These are phyloP conservation scores for Corythoichthys intestinalis DNA, from an alignment of 2,113 vertebrate species.

Conservation along the genomic window DNA sequence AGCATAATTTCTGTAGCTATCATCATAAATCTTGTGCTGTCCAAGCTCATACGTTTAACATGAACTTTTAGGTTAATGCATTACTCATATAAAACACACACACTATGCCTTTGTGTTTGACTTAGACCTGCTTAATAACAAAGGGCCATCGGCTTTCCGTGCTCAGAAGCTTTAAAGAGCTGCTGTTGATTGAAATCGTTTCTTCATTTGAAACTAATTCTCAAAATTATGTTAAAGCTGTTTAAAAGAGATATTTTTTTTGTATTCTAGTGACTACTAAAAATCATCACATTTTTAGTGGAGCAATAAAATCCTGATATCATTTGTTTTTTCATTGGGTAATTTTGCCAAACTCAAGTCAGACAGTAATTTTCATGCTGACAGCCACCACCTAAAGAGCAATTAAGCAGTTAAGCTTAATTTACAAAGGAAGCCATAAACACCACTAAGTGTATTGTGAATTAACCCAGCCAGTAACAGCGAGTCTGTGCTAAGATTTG, in stretches of 20 bases:
- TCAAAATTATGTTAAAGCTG: background rate
- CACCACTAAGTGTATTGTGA: slow-evolving; percentile 60
- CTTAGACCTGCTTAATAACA: slow-evolving; percentile 91
- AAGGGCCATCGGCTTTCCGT: slow-evolving; percentile 54
- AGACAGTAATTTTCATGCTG: slow-evolving; percentile 46
- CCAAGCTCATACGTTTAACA: slow-evolving; percentile 77
- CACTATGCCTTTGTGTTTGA: slow-evolving; percentile 89
- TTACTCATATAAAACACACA: slow-evolving; percentile 92
- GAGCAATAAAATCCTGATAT: slow-evolving; percentile 41
- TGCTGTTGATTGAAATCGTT: slow-evolving; percentile 33
- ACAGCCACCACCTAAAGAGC: slow-evolving; percentile 51
- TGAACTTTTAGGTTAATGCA: slow-evolving; percentile 87
- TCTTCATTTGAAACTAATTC: background rate
- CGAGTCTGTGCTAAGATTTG: slow-evolving; percentile 26
- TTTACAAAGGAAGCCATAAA: slow-evolving; percentile 71
- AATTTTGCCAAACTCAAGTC: slow-evolving; percentile 66
- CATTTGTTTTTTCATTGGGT: slow-evolving; percentile 78
- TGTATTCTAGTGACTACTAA: background rate
- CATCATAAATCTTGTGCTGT: slow-evolving; percentile 99
- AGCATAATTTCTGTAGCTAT: slow-evolving; percentile 95
- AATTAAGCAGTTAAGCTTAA: slow-evolving; percentile 77
- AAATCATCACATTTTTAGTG: slow-evolving; percentile 17
- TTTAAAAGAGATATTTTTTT: background rate
- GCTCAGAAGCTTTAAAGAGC: slow-evolving; percentile 33
- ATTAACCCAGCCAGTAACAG: slow-evolving; percentile 43